Conservation (phyloP, 2,888 invertebrate genomes). For the Chaitophorus viminalis region DNA sequence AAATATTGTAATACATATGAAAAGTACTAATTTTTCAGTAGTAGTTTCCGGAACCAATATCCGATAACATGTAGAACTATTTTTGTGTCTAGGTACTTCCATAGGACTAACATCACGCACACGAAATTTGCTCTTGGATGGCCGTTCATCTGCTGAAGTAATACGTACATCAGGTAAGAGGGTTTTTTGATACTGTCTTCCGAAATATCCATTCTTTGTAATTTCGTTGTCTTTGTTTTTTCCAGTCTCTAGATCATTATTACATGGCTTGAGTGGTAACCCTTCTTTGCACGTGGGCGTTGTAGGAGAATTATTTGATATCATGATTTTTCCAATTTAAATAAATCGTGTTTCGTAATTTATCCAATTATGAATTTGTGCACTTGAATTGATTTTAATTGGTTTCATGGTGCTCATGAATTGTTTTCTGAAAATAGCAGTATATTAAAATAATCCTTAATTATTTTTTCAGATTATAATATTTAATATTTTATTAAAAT, state of each 20-base stretch:
- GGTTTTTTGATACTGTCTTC: constrained; percentile 23
- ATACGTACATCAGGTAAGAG: constrained; percentile 50
- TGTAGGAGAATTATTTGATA: constrained; percentile 15
- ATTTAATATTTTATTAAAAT: neutral
- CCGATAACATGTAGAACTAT: constrained; percentile 32
- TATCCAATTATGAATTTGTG: neutral
- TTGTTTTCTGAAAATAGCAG: constrained; percentile 19
- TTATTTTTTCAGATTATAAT: neutral
- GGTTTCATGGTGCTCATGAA: neutral
- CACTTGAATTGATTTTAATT: neutral
- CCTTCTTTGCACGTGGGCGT: constrained; percentile 28
- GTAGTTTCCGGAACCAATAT: constrained; percentile 46
- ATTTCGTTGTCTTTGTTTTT: neutral
- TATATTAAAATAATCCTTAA: neutral
- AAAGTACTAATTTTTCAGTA: constrained; percentile 39
- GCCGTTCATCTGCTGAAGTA: constrained; percentile 24
- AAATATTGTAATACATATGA: constrained; percentile 19
- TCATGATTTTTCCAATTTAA: constrained; percentile 36
- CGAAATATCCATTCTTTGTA: constrained; percentile 45
- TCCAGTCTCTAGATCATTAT: constrained; percentile 25
- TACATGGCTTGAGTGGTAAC: neutral
- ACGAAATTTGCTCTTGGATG: constrained; percentile 36
- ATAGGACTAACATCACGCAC: constrained; percentile 44
- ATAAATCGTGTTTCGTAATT: neutral
- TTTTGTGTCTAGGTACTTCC: constrained; percentile 1